These are phyloP conservation scores for Erythrocebus patas DNA, from an alignment of 2,113 vertebrate genomes.

Conservation along the genomic window DNA sequence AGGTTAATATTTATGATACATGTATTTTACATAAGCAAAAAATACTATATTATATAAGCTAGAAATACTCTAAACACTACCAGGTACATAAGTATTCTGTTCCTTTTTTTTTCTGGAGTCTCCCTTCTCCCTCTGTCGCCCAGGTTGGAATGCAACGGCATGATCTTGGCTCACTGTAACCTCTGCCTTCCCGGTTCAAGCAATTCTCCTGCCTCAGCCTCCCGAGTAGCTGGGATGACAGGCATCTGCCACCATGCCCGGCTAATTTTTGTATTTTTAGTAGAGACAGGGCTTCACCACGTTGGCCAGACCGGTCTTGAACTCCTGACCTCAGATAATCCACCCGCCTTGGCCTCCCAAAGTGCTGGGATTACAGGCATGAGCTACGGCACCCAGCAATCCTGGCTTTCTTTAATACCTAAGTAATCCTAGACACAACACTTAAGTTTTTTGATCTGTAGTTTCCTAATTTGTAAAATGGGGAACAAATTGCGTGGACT, in stretches of 20 bases:
- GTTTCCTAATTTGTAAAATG: slow-evolving; percentile 35
- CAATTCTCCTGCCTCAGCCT: not conserved
- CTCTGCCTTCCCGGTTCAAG: not conserved
- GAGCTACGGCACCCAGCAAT: not conserved
- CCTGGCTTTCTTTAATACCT: not conserved
- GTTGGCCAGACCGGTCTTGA: not conserved
- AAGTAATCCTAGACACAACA: slow-evolving; percentile 8
- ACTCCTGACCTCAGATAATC: not conserved
- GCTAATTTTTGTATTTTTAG: not conserved
- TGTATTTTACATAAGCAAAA: slow-evolving; percentile 3
- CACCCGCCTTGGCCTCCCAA: no score
- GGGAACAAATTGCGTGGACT: not conserved
- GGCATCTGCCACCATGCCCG: fast-evolving
- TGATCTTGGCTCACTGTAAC: not conserved
- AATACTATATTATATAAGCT: not conserved
- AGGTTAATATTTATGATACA: slow-evolving; percentile 40
- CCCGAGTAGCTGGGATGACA: not conserved
- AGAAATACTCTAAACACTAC: slow-evolving; percentile 39
- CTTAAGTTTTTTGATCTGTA: slow-evolving; percentile 35
- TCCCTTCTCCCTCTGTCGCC: not conserved
- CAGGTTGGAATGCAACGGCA: not conserved
- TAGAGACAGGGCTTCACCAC: not conserved
- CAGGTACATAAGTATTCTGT: not conserved
- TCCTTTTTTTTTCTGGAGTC: not conserved
- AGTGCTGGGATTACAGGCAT: no score